Evolutionary conservation across 1,140 invertebrate species (phyloP).

Genomic region (Brachionus angularis): DNA sequence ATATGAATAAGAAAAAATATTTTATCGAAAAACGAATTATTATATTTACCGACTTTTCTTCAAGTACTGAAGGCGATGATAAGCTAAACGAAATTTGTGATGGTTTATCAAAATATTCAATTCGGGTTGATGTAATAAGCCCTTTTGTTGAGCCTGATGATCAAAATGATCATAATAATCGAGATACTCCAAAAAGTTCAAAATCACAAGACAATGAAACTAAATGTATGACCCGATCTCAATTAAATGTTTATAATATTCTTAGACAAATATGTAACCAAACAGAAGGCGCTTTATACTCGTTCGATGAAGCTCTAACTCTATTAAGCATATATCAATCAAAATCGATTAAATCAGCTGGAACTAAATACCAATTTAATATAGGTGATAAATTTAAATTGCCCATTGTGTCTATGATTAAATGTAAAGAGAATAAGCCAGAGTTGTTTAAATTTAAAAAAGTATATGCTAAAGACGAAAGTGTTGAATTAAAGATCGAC

Average conservation of each 20-base stretch:
- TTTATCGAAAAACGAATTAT: slow-evolving; percentile 24
- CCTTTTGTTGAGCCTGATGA: slow-evolving; percentile 28
- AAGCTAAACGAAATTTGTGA: slow-evolving; percentile 23
- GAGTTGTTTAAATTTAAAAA: slow-evolving; percentile 57
- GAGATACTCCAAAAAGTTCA: background rate
- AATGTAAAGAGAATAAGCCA: slow-evolving; percentile 56
- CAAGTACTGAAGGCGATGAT: background rate
- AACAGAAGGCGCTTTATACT: slow-evolving; percentile 11
- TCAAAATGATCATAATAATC: background rate
- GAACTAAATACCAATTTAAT: slow-evolving; percentile 57
- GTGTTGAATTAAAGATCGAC: slow-evolving; percentile 50
- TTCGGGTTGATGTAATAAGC: slow-evolving; percentile 31
- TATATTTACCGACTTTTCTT: slow-evolving; percentile 39
- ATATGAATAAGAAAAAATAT: slow-evolving; percentile 51
- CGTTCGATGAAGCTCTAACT: slow-evolving; percentile 59
- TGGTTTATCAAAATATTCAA: slow-evolving; percentile 17
- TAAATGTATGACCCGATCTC: slow-evolving; percentile 9
- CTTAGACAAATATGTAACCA: slow-evolving; percentile 6
- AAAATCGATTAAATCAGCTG: slow-evolving; percentile 53
- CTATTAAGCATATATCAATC: slow-evolving; percentile 59
- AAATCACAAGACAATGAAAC: background rate
- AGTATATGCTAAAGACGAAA: slow-evolving; percentile 56
- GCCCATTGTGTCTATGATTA: slow-evolving; percentile 27
- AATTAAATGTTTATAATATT: background rate
- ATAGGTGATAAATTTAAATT: slow-evolving; percentile 14